phyloP scores from a whole-genome alignment of 2,113 vertebrate species.

The Aegypius monachus region DNA sequence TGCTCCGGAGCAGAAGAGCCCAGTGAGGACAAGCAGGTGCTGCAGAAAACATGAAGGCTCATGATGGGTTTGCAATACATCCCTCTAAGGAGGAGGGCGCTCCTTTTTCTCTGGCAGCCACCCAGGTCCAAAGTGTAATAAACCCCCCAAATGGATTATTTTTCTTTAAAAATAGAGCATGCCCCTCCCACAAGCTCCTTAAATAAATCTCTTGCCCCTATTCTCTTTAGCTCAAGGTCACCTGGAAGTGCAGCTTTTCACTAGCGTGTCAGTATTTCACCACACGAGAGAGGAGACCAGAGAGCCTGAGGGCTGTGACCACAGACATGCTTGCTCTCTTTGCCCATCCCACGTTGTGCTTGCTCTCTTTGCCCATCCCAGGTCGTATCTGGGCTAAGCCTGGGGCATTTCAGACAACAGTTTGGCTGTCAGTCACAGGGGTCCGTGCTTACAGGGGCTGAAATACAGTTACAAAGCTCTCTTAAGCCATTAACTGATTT shows the following conservation, averaged over 20 bases:
- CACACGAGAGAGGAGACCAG: not conserved
- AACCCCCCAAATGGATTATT: not conserved
- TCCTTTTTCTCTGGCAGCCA: not conserved
- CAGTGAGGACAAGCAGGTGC: not conserved
- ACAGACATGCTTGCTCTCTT: not conserved
- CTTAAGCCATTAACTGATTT: not conserved
- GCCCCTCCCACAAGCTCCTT: not conserved
- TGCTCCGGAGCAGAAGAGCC: not conserved
- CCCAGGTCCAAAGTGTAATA: not conserved
- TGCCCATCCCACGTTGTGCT: accelerated
- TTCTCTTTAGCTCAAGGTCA: constrained; percentile 15
- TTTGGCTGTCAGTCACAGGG: not conserved
- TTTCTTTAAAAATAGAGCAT: constrained; percentile 29
- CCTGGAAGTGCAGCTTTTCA: not conserved
- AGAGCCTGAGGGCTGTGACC: not conserved
- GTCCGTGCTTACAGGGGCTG: not conserved
- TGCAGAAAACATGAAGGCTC: not conserved
- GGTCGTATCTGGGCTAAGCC: not conserved
- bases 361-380: not conserved
- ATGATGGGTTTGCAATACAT: not conserved
- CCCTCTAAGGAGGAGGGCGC: not conserved
- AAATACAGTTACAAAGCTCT: not conserved
- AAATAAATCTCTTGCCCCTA: constrained; percentile 1
- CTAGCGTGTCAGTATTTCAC: not conserved
- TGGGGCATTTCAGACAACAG: not conserved